Percentiles rank a stretch among this genome's conserved stretches.
Evolutionary conservation across 1,140 invertebrate species (phyloP).

Genomic region (Colletes gigas): DNA sequence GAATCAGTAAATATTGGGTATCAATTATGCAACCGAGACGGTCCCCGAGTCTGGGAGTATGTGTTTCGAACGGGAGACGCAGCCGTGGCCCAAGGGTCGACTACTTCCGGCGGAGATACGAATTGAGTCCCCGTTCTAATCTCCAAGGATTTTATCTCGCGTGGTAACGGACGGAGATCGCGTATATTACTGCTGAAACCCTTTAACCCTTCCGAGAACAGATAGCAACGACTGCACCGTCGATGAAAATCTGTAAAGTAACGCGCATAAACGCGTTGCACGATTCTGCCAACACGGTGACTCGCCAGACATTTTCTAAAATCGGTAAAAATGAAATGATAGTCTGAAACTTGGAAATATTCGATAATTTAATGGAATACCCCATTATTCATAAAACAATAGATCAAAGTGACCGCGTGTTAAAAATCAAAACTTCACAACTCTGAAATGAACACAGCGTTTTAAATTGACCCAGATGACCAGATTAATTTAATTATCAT

Average conservation of each 20-base stretch:
- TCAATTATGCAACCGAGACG: conserved; percentile 39
- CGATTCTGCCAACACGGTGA: conserved; percentile 27
- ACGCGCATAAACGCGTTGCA: conserved; percentile 31
- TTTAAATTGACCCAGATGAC: too few species aligned
- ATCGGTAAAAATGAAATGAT: too few species aligned
- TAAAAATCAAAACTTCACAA: too few species aligned
- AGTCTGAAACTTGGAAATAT: too few species aligned
- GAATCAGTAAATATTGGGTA: not conserved
- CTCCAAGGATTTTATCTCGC: conserved; percentile 65
- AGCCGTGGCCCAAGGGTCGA: conserved; percentile 17
- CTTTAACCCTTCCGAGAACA: conserved; percentile 59
- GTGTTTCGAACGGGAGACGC: conserved; percentile 2
- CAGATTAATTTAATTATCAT: too few species aligned
- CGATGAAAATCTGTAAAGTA: conserved; percentile 34
- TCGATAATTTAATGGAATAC: too few species aligned
- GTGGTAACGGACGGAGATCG: conserved; percentile 55
- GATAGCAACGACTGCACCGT: conserved; percentile 37
- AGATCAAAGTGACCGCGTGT: too few species aligned
- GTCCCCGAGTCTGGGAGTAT: not conserved
- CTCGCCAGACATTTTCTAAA: not conserved
- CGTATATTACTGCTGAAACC: conserved; percentile 36
- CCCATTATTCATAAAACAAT: too few species aligned
- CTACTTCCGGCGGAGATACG: conserved; percentile 65
- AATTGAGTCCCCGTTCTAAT: conserved; percentile 57
- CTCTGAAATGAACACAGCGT: too few species aligned